Conservation (phyloP, 2,888 invertebrate species). For the Orthonychiurus folsomi region DNA sequence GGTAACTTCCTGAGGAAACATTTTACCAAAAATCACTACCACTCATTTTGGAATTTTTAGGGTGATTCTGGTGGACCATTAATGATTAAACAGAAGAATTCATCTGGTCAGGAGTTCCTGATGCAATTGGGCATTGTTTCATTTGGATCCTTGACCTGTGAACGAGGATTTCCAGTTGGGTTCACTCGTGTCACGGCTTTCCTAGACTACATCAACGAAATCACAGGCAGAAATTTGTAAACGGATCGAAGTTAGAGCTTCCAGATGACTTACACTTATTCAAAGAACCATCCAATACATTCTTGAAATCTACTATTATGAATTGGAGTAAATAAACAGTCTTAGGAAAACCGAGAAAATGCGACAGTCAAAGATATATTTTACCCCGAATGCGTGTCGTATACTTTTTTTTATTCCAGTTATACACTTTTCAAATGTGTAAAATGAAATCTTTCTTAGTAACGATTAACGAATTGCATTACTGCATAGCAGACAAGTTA, state of each 20-base stretch:
- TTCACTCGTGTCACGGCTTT: slow-evolving; percentile 39
- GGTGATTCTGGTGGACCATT: slow-evolving; percentile 35
- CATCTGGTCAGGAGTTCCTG: slow-evolving; percentile 27
- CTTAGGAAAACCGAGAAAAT: background rate
- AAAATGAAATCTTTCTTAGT: too few species aligned
- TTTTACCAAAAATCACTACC: background rate
- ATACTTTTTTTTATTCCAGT: too few species aligned
- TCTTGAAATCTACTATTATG: too few species aligned
- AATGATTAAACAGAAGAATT: slow-evolving; percentile 27
- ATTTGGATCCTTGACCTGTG: slow-evolving; percentile 38
- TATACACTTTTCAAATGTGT: too few species aligned
- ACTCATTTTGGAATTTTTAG: slow-evolving; percentile 9
- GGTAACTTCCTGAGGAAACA: slow-evolving; percentile 20
- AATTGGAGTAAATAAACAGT: too few species aligned
- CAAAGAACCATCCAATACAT: too few species aligned
- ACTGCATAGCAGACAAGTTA: too few species aligned
- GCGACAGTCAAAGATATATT: background rate
- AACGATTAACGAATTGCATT: too few species aligned
- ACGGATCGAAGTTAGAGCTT: background rate
- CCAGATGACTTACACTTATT: too few species aligned
- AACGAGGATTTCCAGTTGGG: slow-evolving; percentile 36
- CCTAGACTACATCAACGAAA: slow-evolving; percentile 33
- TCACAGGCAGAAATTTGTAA: slow-evolving; percentile 25
- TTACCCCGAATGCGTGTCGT: too few species aligned
- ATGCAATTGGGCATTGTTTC: slow-evolving; percentile 39